Evolutionary conservation across 1,140 invertebrate species (phyloP).

Genomic region (Penaeus chinensis): DNA sequence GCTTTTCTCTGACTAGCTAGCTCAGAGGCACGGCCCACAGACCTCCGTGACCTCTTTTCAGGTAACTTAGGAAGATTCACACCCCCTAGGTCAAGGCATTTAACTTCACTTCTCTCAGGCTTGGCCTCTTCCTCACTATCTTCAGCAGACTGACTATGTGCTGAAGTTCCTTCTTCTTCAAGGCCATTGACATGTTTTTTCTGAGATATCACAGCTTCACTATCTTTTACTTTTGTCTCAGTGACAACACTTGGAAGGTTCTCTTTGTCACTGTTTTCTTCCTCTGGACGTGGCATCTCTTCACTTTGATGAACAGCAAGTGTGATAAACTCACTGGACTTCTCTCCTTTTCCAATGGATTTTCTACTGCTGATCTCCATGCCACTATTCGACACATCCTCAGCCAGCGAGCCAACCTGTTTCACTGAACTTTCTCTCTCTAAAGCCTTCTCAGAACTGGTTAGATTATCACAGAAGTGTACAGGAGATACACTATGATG

Average conservation of each 20-base stretch:
- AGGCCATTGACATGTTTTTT: background rate
- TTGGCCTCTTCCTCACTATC: background rate
- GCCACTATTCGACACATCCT: too few species aligned
- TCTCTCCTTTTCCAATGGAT: too few species aligned
- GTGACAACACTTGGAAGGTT: constrained; percentile 27
- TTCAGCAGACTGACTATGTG: background rate
- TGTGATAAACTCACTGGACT: background rate
- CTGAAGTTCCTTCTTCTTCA: constrained; percentile 24
- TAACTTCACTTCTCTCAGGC: too few species aligned
- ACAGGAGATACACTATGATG: too few species aligned
- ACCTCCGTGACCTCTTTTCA: constrained; percentile 26
- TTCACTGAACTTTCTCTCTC: too few species aligned
- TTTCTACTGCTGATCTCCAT: too few species aligned
- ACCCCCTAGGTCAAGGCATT: too few species aligned
- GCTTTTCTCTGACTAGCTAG: constrained; percentile 61
- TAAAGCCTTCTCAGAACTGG: too few species aligned
- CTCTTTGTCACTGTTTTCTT: constrained; percentile 56
- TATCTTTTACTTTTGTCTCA: background rate
- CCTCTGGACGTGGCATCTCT: constrained; percentile 12
- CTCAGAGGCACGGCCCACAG: constrained; percentile 53
- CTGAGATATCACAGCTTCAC: background rate
- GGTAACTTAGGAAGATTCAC: background rate
- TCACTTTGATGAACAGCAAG: background rate
- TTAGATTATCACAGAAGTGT: too few species aligned
- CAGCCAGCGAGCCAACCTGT: too few species aligned